Percentiles rank a stretch among this genome's conserved stretches.
Evolutionary conservation across 2,113 vertebrate genomes (phyloP).

Genomic region (Corythaeola cristata): DNA sequence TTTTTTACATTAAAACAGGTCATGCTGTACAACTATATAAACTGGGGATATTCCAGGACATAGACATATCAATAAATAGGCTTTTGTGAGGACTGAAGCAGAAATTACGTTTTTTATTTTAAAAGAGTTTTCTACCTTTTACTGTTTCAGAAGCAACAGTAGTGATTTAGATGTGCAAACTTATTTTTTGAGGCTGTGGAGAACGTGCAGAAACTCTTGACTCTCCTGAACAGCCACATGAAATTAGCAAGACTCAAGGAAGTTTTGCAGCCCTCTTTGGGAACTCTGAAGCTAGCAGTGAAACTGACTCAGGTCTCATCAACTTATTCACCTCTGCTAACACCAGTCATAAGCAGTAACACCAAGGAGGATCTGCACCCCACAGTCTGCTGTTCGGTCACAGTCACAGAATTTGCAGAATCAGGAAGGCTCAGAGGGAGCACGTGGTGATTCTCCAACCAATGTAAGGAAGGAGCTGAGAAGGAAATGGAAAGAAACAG

Average conservation of each 20-base stretch:
- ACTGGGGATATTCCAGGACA: not conserved
- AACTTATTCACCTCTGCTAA: not conserved
- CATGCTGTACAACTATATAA: not conserved
- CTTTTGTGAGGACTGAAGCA: not conserved
- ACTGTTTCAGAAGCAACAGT: not conserved
- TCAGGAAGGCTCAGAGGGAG: not conserved
- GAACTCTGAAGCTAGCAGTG: not conserved
- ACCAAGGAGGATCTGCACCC: not conserved
- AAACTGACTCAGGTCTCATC: not conserved
- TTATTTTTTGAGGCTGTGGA: not conserved
- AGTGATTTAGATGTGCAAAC: not conserved
- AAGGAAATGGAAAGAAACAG: not conserved
- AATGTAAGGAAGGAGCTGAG: not conserved
- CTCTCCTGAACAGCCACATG: not conserved
- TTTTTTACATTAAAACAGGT: not conserved
- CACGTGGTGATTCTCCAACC: not conserved
- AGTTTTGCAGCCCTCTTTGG: not conserved
- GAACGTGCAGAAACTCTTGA: not conserved
- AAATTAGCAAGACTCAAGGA: not conserved
- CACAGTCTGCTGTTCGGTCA: not conserved
- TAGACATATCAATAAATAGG: not conserved
- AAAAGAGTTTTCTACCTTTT: not conserved
- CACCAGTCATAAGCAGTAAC: not conserved
- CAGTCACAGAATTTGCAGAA: not conserved
- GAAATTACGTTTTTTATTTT: not conserved